Conservation (phyloP, 2,113 vertebrate genomes). For the Pelecanoides urinatrix region DNA sequence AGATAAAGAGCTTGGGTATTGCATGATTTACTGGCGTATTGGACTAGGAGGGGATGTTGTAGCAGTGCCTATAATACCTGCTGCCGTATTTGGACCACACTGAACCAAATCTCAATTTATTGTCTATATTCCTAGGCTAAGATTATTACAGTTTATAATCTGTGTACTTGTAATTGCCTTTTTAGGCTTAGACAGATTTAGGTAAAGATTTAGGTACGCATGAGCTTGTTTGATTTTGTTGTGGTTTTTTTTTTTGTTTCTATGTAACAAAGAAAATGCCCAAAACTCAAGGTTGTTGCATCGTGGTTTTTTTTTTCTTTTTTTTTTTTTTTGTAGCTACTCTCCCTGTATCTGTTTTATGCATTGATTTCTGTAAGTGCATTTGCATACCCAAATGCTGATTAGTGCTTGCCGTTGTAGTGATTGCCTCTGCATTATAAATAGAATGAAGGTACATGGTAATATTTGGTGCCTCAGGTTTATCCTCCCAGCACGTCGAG, state of each 20-base stretch:
- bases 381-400: constrained; percentile 19
- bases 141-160: background rate
- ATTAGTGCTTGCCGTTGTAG: background rate
- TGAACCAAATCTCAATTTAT: background rate
- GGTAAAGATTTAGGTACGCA: background rate
- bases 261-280: background rate
- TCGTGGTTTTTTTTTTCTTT: no score
- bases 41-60: background rate
- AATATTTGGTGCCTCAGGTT: background rate
- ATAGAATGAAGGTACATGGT: background rate
- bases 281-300: background rate
- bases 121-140: background rate
- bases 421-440: background rate
- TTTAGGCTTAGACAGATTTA: background rate
- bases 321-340: accelerated
- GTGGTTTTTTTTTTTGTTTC: background rate
- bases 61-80: background rate
- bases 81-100: background rate
- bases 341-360: background rate
- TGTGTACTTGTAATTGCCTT: background rate
- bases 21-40: accelerated
- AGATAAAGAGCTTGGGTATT: background rate
- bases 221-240: background rate
- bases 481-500: background rate
- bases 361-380: background rate